Conservation (phyloP, 2,797 vertebrate species). For the Sitta carolinensis region DNA sequence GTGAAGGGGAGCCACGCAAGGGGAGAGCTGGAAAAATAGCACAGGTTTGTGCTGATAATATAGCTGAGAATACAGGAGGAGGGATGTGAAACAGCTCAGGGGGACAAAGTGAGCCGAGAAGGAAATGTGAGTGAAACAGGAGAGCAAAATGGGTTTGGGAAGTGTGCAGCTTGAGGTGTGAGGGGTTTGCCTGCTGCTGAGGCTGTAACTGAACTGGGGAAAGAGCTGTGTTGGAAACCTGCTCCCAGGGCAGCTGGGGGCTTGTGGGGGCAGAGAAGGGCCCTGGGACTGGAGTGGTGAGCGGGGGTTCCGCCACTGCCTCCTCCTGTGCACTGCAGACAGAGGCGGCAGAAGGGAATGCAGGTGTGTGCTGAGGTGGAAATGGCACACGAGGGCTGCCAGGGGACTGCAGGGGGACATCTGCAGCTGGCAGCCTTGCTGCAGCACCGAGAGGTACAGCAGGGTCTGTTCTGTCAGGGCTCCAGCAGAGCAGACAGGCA, state of each 20-base stretch:
- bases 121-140: background rate
- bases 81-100: background rate
- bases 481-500: background rate
- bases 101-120: background rate
- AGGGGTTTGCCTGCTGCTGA: background rate
- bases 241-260: background rate
- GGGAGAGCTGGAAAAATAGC: background rate
- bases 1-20: background rate
- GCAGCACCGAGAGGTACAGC: background rate
- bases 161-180: background rate
- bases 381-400: background rate
- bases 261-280: background rate
- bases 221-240: background rate
- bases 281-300: background rate
- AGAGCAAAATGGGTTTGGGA: background rate
- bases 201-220: background rate
- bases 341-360: background rate
- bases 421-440: background rate
- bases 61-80: background rate
- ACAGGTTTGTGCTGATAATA: background rate
- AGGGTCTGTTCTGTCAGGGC: background rate
- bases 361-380: background rate
- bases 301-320: background rate
- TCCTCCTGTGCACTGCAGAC: background rate
- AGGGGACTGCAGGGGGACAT: rapidly evolving